Evolutionary conservation across 2,888 invertebrate species (phyloP).

Genomic region (Sinopyrophorus schimmeli): DNA sequence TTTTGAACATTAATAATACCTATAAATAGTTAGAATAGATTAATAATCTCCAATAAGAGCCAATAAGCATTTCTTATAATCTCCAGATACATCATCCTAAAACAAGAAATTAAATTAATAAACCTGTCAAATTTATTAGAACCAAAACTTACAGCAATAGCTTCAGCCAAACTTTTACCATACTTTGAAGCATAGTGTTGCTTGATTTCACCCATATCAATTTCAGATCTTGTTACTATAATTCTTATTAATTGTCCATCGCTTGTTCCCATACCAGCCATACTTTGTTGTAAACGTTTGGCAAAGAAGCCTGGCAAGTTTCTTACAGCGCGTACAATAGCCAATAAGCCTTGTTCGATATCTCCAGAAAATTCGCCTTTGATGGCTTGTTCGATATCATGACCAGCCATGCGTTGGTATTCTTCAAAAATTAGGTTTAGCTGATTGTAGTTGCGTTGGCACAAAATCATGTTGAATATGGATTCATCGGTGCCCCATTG

Average conservation of each 20-base stretch:
- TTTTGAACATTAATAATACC: background rate
- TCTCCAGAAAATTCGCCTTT: constrained; percentile 86
- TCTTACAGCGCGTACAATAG: constrained; percentile 79
- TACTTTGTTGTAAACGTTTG: constrained; percentile 80
- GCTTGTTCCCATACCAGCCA: constrained; percentile 90
- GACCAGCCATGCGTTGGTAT: constrained; percentile 75
- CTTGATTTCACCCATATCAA: constrained; percentile 85
- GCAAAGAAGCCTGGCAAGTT: constrained; percentile 85
- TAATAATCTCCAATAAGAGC: constrained; percentile 62
- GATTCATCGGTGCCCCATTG: constrained; percentile 83
- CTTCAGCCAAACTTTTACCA: constrained; percentile 76
- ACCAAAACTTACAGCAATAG: constrained; percentile 70
- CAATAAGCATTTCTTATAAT: constrained; percentile 82
- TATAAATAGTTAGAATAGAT: constrained; percentile 1
- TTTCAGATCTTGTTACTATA: constrained; percentile 79
- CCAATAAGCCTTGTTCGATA: constrained; percentile 74
- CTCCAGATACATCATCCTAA: constrained; percentile 82
- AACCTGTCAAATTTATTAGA: background rate
- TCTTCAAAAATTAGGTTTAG: constrained; percentile 61
- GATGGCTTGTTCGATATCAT: constrained; percentile 77
- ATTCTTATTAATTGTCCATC: constrained; percentile 84
- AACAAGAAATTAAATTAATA: constrained; percentile 55
- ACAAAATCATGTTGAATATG: constrained; percentile 80
- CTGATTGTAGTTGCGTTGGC: constrained; percentile 75
- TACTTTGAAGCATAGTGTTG: constrained; percentile 74